Percentiles rank a stretch among this genome's conserved stretches.
These are phyloP conservation scores for Gavialis gangeticus DNA, from an alignment of 2,113 vertebrate genomes.

Conservation along the genomic window DNA sequence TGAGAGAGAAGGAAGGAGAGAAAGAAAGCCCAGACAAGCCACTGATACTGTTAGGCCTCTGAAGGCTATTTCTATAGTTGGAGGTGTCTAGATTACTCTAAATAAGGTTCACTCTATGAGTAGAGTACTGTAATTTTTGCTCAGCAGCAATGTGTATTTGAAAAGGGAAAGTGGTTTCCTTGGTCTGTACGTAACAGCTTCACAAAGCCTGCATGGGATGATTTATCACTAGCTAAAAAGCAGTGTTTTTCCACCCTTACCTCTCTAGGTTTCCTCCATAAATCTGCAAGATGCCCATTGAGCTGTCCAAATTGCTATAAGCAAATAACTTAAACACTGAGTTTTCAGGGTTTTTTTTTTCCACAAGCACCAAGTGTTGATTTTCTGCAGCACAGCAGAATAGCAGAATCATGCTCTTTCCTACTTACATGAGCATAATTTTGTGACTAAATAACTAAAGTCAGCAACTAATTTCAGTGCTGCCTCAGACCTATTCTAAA, in stretches of 20 bases:
- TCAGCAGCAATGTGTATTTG: not conserved
- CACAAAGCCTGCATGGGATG: not conserved
- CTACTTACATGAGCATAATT: conserved; percentile 58
- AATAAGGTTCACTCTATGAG: not conserved
- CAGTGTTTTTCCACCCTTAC: not conserved
- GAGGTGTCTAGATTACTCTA: not conserved
- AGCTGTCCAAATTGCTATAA: not conserved
- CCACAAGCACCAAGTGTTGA: conserved; percentile 21
- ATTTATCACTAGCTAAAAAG: conserved; percentile 15
- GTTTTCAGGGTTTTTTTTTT: not conserved
- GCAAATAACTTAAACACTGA: not conserved
- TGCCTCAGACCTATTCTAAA: conserved; percentile 56
- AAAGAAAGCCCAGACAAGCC: not conserved
- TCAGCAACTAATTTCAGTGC: conserved; percentile 66
- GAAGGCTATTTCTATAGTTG: not conserved
- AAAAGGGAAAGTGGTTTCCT: not conserved
- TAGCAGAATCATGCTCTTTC: conserved; percentile 52
- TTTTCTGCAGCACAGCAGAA: conserved; percentile 66
- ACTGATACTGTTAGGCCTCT: not conserved
- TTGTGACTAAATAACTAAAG: conserved; percentile 54
- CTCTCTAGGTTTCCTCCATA: not conserved
- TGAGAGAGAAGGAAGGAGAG: not conserved
- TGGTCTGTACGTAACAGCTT: not conserved
- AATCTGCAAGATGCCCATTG: not conserved
- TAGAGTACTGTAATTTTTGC: not conserved